These are phyloP conservation scores for Fragum sueziense DNA, from an alignment of 2,888 invertebrate species.

Conservation along the genomic window DNA sequence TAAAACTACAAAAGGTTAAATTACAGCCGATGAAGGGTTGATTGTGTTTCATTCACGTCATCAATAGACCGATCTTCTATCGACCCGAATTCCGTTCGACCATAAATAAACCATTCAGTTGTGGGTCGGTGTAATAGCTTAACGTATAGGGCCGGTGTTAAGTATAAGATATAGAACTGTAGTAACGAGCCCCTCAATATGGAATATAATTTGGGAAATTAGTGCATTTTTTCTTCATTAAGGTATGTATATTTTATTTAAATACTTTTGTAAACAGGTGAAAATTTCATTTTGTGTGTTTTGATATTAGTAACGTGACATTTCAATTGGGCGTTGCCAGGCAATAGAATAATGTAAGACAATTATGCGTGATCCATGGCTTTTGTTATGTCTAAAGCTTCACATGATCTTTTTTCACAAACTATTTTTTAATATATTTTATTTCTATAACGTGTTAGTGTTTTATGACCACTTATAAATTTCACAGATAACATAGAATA, in stretches of 20 bases:
- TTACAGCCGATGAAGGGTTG: neutral
- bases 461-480: too few species aligned
- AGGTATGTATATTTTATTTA: conserved; percentile 7
- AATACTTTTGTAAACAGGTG: neutral
- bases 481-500: too few species aligned
- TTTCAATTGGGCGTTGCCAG: conserved; percentile 5
- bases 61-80: conserved; percentile 10
- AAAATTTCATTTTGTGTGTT: neutral
- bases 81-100: conserved; percentile 16
- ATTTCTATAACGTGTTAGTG: too few species aligned
- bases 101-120: conserved; percentile 8
- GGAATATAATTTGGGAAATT: conserved; percentile 8
- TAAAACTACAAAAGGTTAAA: neutral
- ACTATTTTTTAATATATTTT: too few species aligned
- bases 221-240: neutral
- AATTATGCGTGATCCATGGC: neutral
- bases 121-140: too few species aligned
- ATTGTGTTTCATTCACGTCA: neutral
- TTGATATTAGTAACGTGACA: neutral
- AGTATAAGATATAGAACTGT: neutral
- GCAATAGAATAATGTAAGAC: neutral
- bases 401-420: too few species aligned
- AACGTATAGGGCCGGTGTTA: neutral
- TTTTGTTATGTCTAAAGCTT: too few species aligned
- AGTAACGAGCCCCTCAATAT: conserved; percentile 4